Evolutionary conservation across 2,113 vertebrate genomes (phyloP), one percentile per base, ranked within the genome.

Genomic region (Oncorhynchus masou): DNA sequence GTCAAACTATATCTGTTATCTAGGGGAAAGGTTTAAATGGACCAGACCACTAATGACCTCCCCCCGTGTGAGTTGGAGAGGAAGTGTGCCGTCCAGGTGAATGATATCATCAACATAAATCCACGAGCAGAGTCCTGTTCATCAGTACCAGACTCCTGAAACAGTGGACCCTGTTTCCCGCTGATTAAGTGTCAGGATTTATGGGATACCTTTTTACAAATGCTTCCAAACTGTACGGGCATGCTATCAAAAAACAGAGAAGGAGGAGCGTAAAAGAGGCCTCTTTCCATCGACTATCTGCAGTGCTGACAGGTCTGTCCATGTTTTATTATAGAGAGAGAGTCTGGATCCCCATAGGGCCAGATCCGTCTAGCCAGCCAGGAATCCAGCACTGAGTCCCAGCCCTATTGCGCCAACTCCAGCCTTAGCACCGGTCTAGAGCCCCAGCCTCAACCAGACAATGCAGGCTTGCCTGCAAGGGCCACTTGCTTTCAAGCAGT

Each of bases 321-420:
- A 76, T 91, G 86, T 89, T 92, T 92, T 91, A 90, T 88, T 88
- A 87, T 86, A 83, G 83, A 83, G 81, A 82, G 80, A 85, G 70
- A 59, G 68, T 48, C 16, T 11, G 64, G 66, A 87, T 86, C 88
- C 88, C 88, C 81, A 74, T 5, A 72, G 82, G 83, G 66, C 74
- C 71, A 54, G 48, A 71, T 71, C 71, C 51, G 84, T 91, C 88
- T 89, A 85, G 84, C 48, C 72, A 25, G 87, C 88, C 90, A 85
- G 79, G 79, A 74, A 77, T 74, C 70, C 68, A 20, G 11, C 16
- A 31, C 83, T 80, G 74, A 83, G 79, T 64, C 80, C 68, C 45
- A 62, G 7, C 64, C 73, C 70, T 45, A 12, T 45, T 15, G 13
- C n/a, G 19, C 71, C 68, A 27, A 67, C 68, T 57, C 66, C 59